Evolutionary conservation across 2,113 vertebrate genomes (phyloP).

Genomic region (Grus americana): DNA sequence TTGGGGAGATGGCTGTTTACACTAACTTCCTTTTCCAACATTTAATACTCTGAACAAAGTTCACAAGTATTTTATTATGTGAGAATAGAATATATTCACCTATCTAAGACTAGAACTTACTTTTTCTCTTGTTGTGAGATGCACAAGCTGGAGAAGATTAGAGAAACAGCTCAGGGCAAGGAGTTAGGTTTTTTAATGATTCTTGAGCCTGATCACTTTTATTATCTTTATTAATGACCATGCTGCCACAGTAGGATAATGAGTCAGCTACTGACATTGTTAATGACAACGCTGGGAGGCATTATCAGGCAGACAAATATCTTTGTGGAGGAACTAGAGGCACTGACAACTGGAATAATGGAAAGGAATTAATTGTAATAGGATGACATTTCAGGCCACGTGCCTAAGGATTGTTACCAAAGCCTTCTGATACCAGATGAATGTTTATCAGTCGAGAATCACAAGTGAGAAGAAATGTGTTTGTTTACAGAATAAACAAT

Average conservation of each 20-base stretch:
- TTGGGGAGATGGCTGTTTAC: not conserved
- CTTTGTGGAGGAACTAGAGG: not conserved
- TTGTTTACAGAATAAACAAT: not conserved
- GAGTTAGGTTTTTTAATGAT: not conserved
- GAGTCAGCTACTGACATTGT: not conserved
- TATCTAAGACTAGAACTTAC: not conserved
- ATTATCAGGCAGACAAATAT: not conserved
- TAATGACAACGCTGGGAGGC: not conserved
- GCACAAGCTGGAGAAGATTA: not conserved
- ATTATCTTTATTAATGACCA: not conserved
- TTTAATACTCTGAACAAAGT: not conserved
- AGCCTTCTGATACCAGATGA: not conserved
- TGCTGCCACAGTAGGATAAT: not conserved
- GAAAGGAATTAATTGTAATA: not conserved
- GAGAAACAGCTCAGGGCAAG: not conserved
- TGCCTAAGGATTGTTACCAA: not conserved
- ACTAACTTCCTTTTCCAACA: not conserved
- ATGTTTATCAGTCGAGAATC: not conserved
- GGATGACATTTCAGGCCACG: not conserved
- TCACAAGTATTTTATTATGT: not conserved
- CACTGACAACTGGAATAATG: not conserved
- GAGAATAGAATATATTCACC: not conserved
- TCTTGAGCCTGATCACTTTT: not conserved
- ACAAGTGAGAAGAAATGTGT: not conserved
- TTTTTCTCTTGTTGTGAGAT: not conserved